Percentiles rank a stretch among this genome's conserved stretches.
These are phyloP conservation scores for Ichneumoninae sp. DNA, from an alignment of 2,888 invertebrate species.

Conservation along the genomic window DNA sequence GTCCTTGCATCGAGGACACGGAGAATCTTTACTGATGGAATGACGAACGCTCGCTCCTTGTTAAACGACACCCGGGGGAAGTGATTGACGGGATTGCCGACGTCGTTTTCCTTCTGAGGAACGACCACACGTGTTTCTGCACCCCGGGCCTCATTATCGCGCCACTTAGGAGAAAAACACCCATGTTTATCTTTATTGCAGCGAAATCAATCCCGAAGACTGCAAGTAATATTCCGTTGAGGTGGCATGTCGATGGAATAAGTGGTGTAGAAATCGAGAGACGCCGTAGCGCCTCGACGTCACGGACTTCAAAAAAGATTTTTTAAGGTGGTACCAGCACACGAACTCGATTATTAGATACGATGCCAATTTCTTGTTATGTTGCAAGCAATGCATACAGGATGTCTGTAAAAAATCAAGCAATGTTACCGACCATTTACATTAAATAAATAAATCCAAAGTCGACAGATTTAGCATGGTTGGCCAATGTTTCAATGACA, in stretches of 20 bases:
- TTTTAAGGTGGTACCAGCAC: not conserved
- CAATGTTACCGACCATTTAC: no score
- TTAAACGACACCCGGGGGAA: conserved; percentile 1
- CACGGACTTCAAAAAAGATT: not conserved
- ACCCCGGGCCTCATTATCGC: not conserved
- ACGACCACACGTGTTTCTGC: not conserved
- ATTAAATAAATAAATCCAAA: no score
- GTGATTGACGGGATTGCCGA: not conserved
- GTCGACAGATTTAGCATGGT: no score
- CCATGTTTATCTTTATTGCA: not conserved
- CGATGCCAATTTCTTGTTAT: no score
- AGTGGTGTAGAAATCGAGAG: not conserved
- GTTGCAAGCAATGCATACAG: no score
- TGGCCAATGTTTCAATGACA: no score
- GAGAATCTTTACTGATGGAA: conserved; percentile 26
- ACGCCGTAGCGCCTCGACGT: not conserved
- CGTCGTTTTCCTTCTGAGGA: not conserved
- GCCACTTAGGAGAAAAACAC: not conserved
- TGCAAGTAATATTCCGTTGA: not conserved
- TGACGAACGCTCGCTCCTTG: conserved; percentile 21
- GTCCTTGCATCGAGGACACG: not conserved
- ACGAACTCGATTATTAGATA: no score
- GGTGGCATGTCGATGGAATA: not conserved
- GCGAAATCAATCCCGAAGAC: not conserved
- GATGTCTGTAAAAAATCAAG: no score